These are phyloP conservation scores for Drosophila leonis DNA, from an alignment of 2,888 invertebrate genomes.

Conservation along the genomic window DNA sequence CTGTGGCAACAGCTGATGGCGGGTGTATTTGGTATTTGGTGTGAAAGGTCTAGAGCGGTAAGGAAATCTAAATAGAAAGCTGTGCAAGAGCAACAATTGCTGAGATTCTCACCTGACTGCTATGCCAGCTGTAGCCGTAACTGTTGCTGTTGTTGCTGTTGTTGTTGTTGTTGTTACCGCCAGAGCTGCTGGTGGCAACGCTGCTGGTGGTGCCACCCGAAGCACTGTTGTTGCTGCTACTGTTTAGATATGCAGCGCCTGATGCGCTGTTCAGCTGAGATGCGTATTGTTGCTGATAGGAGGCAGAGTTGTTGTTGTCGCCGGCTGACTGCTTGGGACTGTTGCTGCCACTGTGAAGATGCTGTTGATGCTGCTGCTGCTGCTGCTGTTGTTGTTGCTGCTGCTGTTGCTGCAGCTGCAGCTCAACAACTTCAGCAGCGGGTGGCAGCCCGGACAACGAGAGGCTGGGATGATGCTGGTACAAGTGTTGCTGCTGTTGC, in stretches of 20 bases:
- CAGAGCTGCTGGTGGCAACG: constrained; percentile 52
- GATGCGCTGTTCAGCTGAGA: constrained; percentile 73
- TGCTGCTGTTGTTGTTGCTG: constrained; percentile 75
- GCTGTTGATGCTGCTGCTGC: constrained; percentile 77
- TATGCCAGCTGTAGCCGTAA: constrained; percentile 85
- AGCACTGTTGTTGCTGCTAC: constrained; percentile 67
- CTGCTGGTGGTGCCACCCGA: constrained; percentile 47
- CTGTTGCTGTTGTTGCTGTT: constrained; percentile 61
- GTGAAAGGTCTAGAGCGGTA: constrained; percentile 79
- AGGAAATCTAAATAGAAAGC: constrained; percentile 21
- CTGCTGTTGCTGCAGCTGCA: constrained; percentile 73
- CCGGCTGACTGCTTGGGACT: constrained; percentile 77
- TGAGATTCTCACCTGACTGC: constrained; percentile 83
- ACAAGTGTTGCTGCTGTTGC: constrained; percentile 78
- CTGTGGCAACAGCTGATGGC: constrained; percentile 67
- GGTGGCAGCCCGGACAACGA: constrained; percentile 70
- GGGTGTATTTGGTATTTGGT: constrained; percentile 84
- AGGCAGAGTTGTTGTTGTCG: constrained; percentile 71
- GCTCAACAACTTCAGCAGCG: constrained; percentile 75
- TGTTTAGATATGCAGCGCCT: constrained; percentile 71
- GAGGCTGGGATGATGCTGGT: constrained; percentile 84
- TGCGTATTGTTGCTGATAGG: constrained; percentile 80
- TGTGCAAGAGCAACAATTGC: constrained; percentile 10
- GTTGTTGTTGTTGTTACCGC: constrained; percentile 63
- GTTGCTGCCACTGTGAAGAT: constrained; percentile 80